phyloP scores from a whole-genome alignment of 2,113 vertebrate genomes.

The Zosterops borbonicus region DNA sequence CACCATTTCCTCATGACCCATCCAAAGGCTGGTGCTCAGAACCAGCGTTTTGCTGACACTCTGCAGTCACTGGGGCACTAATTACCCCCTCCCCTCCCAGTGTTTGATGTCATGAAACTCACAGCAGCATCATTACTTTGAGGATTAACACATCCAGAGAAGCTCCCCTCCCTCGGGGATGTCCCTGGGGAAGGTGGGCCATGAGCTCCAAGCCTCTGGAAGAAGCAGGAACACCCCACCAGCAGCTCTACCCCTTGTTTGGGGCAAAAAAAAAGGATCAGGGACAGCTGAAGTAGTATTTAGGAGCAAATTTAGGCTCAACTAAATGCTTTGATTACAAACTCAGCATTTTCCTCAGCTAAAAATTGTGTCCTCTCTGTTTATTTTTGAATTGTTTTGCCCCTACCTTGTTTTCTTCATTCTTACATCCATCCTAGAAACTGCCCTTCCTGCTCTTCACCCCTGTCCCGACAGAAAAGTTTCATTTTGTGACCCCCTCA shows the following conservation, averaged over 20 bases:
- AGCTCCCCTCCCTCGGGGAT: neutral
- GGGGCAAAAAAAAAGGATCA: neutral
- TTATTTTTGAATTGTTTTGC: neutral
- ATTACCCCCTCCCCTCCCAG: slow-evolving; percentile 44
- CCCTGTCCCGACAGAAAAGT: neutral
- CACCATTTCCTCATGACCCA: slow-evolving; percentile 26
- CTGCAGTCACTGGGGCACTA: neutral
- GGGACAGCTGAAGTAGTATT: neutral
- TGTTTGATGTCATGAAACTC: slow-evolving; percentile 53
- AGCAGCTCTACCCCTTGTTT: neutral
- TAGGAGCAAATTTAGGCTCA: neutral
- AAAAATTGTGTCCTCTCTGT: rapidly evolving
- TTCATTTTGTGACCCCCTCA: neutral
- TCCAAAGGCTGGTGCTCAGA: neutral
- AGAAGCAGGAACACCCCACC: neutral
- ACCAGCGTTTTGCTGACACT: neutral
- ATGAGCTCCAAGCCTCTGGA: neutral
- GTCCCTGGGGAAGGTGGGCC: neutral
- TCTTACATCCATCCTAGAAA: neutral
- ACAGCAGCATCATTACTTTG: slow-evolving; percentile 4
- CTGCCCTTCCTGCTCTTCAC: neutral
- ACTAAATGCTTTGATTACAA: neutral
- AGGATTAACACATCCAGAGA: slow-evolving; percentile 29
- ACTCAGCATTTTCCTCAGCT: neutral
- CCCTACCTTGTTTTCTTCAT: neutral